A percentile compares a stretch with the other conserved stretches of the same genome.
Evolutionary conservation across 2,888 invertebrate species (phyloP).

Genomic region (Melieria omissa): DNA sequence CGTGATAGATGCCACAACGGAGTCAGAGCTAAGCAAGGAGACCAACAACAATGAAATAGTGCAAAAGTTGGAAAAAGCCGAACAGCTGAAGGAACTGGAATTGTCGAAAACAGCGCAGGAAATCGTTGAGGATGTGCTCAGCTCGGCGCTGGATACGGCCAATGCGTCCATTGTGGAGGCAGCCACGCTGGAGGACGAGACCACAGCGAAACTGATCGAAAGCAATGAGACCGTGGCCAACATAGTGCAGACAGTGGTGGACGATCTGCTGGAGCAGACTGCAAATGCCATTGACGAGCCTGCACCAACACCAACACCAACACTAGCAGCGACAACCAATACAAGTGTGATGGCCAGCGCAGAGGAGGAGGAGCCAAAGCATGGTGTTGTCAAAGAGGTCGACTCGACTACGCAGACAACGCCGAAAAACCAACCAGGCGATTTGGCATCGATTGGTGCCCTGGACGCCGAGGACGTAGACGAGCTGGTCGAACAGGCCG

Average conservation of each 20-base stretch:
- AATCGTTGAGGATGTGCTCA: slow-evolving; percentile 57
- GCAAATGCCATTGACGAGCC: slow-evolving; percentile 33
- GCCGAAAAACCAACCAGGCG: slow-evolving; percentile 52
- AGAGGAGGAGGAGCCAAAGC: not conserved
- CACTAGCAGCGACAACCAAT: not conserved
- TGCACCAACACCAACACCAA: not conserved
- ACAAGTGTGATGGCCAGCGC: not conserved
- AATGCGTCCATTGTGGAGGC: slow-evolving; percentile 6
- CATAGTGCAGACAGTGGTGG: slow-evolving; percentile 55
- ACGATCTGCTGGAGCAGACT: slow-evolving; percentile 54
- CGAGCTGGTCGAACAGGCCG: slow-evolving; percentile 19
- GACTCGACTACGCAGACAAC: slow-evolving; percentile 62
- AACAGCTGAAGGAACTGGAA: slow-evolving; percentile 30
- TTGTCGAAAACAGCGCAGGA: slow-evolving; percentile 51
- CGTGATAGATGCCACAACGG: slow-evolving; percentile 54
- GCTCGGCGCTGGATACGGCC: slow-evolving; percentile 52
- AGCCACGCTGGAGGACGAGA: slow-evolving; percentile 7
- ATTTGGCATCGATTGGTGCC: slow-evolving; percentile 58
- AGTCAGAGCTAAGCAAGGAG: slow-evolving; percentile 43
- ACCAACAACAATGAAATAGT: slow-evolving; percentile 52
- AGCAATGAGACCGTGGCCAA: slow-evolving; percentile 46
- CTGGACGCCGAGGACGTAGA: slow-evolving; percentile 68
- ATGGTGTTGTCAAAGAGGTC: slow-evolving; percentile 49
- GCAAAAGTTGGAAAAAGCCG: slow-evolving; percentile 9
- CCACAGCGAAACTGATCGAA: slow-evolving; percentile 24